Base-by-base conservation (phyloP, 2,888 invertebrate genomes). In the Anticlea derivata region DNA sequence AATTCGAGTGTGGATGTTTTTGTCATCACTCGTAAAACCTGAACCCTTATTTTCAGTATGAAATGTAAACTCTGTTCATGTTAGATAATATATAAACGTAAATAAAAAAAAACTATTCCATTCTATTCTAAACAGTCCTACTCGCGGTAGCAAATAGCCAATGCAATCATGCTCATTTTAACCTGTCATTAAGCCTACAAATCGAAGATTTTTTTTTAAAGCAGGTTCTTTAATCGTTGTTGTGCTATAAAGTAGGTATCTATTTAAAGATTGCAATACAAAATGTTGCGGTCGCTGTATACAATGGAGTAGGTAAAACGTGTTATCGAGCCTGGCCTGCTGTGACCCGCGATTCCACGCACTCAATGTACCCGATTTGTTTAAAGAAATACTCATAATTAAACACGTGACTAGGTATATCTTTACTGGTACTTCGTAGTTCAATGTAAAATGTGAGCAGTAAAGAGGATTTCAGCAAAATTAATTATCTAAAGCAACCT, bases 321-420 rank as follows among this genome's bases (percentile, higher is more conserved):
- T 30, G 45, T 40, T 68, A 70, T 72, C 70, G 38, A 37, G 46
- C 12, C 52, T 60, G 52, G 30, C 58, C 63, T 47, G 24, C 30
- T 59, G 59, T 71, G 71, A 73, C 74, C 72, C 55, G 44, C 37
- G 49, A 55, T 56, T 52, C 40, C 37, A 41, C 63, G 44, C 59
- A 24, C 47, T 53, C 31, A 27, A 22, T 46, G 49, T 54, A 61
- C 60, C 50, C 57, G 57, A 58, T 53, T 60, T 47, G 47, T 48
- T 37, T 24, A 7, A 35, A 7, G 31, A 31, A 24, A 24, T 27
- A 41, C 38, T 30, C 31, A 38, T 63, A 58, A n/a, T n/a, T n/a
- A n/a, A 56, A 58, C 60, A 58, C 55, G 46, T 58, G 54, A 56
- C 53, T 40, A 47, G 11, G 24, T 0, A n/a, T 26, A 37, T 7